Evolutionary conservation across 1,140 invertebrate genomes (phyloP).

Genomic region (Drosophila sproati): DNA sequence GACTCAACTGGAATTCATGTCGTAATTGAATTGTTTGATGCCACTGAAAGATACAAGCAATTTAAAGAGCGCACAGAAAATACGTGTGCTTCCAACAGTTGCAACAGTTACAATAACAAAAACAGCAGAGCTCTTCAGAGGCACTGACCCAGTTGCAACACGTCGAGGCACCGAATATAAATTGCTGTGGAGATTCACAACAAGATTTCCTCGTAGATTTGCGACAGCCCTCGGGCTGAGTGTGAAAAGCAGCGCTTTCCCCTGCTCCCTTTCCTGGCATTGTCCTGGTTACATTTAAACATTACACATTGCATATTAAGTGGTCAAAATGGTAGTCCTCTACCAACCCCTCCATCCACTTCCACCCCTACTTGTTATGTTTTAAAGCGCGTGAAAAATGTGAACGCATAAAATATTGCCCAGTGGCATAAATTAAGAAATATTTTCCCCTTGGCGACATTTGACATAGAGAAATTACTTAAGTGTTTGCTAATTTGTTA

Average conservation of each 20-base stretch:
- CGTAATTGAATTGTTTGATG: constrained; percentile 25
- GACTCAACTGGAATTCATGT: constrained; percentile 1
- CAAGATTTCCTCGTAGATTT: constrained; percentile 46
- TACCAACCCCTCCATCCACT: not conserved
- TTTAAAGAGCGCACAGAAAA: constrained; percentile 34
- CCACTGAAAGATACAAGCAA: constrained; percentile 23
- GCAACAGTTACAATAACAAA: constrained; percentile 22
- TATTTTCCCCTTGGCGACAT: constrained; percentile 63
- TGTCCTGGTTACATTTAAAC: constrained; percentile 81
- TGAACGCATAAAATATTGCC: constrained; percentile 52
- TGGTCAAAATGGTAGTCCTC: constrained; percentile 61
- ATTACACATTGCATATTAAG: constrained; percentile 80
- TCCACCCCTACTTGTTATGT: constrained; percentile 9
- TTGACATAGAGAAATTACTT: constrained; percentile 42
- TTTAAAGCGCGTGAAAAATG: constrained; percentile 50
- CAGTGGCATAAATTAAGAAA: constrained; percentile 70
- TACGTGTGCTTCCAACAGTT: not conserved
- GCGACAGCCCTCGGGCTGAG: not conserved
- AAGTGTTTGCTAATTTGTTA: constrained; percentile 65
- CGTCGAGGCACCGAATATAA: constrained; percentile 70
- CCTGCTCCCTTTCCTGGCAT: constrained; percentile 49
- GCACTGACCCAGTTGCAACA: constrained; percentile 69
- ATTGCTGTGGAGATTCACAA: constrained; percentile 57
- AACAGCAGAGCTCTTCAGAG: constrained; percentile 57
- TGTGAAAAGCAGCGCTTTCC: constrained; percentile 6